Evolutionary conservation across 2,113 vertebrate species (phyloP).

Genomic region (Apaloderma vittatum): DNA sequence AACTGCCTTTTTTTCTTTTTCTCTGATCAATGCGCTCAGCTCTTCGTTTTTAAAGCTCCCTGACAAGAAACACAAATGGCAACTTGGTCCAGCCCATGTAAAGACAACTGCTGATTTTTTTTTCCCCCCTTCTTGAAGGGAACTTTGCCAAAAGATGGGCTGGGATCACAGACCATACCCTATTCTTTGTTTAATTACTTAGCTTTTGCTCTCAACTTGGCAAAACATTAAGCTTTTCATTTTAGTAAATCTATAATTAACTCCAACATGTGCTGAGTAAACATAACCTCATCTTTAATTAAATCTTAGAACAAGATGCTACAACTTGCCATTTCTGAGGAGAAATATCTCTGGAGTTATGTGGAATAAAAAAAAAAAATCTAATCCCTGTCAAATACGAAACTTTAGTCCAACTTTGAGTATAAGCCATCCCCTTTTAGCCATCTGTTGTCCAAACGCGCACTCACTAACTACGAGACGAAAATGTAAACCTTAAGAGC

Average conservation of each 20-base stretch:
- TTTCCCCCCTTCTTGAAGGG: not conserved
- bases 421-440: not conserved
- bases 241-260: conserved; percentile 75
- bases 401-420: not conserved
- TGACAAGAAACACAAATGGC: not conserved
- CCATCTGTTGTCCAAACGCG: not conserved
- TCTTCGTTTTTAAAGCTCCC: not conserved
- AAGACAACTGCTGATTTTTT: not conserved
- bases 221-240: conserved; percentile 77
- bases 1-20: not conserved
- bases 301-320: conserved; percentile 70
- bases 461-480: not conserved
- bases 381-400: conserved; percentile 14
- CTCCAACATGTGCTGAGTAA: conserved; percentile 72
- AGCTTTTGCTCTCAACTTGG: conserved; percentile 71
- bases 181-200: conserved; percentile 74
- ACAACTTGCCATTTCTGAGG: conserved; percentile 59
- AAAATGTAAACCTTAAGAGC: not conserved
- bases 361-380: not conserved
- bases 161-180: conserved; percentile 63
- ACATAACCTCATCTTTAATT: conserved; percentile 75
- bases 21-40: not conserved
- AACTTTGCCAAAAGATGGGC: conserved; percentile 53
- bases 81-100: not conserved
- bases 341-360: conserved; percentile 28